Conservation (phyloP, 2,113 vertebrate species). For the Gymnogyps californianus region DNA sequence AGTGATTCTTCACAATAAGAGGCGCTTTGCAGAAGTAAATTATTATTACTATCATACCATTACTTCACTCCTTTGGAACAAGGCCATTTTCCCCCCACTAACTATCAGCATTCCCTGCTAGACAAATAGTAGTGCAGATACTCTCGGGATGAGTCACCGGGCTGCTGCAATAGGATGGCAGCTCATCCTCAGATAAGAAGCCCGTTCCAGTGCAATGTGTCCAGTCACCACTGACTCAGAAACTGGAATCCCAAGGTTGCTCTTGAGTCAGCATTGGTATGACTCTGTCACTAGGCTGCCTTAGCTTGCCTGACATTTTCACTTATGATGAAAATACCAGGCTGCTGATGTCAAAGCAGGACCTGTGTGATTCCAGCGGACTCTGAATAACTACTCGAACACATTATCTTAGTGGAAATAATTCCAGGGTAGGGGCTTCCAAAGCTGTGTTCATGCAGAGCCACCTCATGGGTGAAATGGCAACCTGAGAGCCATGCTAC, state of each 20-base stretch:
- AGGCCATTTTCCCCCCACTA: background rate
- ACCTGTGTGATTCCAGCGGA: background rate
- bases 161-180: background rate
- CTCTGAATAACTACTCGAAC: background rate
- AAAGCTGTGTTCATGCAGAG: background rate
- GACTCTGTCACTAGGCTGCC: background rate
- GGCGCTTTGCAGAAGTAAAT: slow-evolving; percentile 32
- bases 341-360: background rate
- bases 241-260: background rate
- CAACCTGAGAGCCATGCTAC: background rate
- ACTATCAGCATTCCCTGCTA: background rate
- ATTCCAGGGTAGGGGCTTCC: background rate
- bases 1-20: slow-evolving; percentile 31
- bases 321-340: background rate
- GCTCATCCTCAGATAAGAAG: background rate
- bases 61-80: slow-evolving; percentile 27
- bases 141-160: slow-evolving; percentile 20
- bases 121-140: background rate
- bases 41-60: slow-evolving; percentile 13
- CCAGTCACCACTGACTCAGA: slow-evolving; percentile 12
- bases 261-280: background rate
- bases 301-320: background rate
- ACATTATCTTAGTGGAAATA: background rate
- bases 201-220: background rate
- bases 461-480: background rate